Percentiles rank a stretch among this genome's conserved stretches.
phyloP scores from a whole-genome alignment of 2,113 vertebrate genomes.

The Nycticryphes semicollaris region DNA sequence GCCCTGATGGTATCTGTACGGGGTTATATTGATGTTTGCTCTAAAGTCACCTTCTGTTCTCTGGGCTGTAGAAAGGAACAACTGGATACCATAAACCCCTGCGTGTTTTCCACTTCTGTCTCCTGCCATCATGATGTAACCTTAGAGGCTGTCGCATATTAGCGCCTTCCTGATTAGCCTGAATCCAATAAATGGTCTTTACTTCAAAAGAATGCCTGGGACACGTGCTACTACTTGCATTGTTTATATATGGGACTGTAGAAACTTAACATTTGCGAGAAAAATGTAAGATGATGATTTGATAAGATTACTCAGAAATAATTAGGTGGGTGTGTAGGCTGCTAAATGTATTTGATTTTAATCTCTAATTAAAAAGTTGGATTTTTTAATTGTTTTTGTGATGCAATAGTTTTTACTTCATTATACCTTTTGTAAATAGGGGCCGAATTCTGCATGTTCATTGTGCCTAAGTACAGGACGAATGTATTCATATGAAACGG shows the following conservation, averaged over 20 bases:
- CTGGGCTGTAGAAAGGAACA: background rate
- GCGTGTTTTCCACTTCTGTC: constrained; percentile 7
- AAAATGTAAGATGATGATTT: constrained; percentile 58
- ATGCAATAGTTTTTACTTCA: constrained; percentile 64
- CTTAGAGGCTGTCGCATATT: constrained; percentile 30
- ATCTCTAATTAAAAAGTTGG: constrained; percentile 71
- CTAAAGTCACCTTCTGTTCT: background rate
- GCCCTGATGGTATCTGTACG: constrained; percentile 25
- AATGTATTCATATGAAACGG: background rate
- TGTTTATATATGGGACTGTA: constrained; percentile 59
- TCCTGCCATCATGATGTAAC: constrained; percentile 23
- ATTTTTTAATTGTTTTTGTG: constrained; percentile 66
- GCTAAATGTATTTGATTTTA: constrained; percentile 70
- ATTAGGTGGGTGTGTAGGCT: constrained; percentile 65
- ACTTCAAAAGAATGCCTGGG: constrained; percentile 55
- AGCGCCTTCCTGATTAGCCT: constrained; percentile 27
- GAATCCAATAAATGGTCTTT: constrained; percentile 48
- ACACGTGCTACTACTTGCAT: constrained; percentile 56
- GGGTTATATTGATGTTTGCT: constrained; percentile 5
- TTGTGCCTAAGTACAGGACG: background rate
- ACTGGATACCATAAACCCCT: background rate
- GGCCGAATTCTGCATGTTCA: background rate
- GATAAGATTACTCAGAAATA: constrained; percentile 70
- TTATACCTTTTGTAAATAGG: constrained; percentile 45
- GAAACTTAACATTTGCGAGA: constrained; percentile 62